phyloP scores from a whole-genome alignment of 64 coral and sea anemone genomes.

The Astreopora myriophthalma region DNA sequence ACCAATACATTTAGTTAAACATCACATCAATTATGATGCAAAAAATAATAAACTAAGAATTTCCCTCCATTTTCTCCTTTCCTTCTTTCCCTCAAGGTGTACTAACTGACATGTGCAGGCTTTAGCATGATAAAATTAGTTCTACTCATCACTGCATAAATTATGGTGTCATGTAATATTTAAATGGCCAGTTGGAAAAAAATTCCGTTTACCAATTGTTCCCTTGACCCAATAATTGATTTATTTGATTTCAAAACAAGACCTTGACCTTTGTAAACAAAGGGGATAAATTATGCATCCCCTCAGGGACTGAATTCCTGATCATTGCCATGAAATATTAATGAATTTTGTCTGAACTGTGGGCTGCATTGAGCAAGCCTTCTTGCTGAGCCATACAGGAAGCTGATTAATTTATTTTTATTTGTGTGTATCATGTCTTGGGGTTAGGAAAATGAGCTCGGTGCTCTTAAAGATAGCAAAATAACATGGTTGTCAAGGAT shows the following conservation, averaged over 20 bases:
- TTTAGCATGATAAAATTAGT: no score
- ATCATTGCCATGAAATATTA: not conserved
- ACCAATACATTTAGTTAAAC: no score
- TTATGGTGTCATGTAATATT: no score
- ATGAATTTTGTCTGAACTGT: conserved; percentile 42
- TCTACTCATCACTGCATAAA: no score
- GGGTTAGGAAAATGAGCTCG: not conserved
- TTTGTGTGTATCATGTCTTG: not conserved
- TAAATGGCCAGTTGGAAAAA: no score
- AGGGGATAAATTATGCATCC: not conserved
- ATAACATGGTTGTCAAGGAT: not conserved
- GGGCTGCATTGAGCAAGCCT: not conserved
- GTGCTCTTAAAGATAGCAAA: not conserved
- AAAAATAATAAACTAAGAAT: no score
- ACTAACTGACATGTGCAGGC: no score
- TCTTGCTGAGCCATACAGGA: not conserved
- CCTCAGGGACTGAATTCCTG: not conserved
- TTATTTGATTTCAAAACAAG: conserved; percentile 8
- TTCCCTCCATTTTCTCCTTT: no score
- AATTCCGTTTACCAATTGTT: no score
- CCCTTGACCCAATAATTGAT: no score
- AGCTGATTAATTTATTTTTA: not conserved
- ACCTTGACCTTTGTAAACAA: conserved; percentile 3
- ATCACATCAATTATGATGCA: no score
- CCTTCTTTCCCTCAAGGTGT: no score